Percentiles rank a stretch among this genome's conserved stretches.
Conservation (phyloP, 1,140 invertebrate species). For the Gonioctena quinquepunctata region DNA sequence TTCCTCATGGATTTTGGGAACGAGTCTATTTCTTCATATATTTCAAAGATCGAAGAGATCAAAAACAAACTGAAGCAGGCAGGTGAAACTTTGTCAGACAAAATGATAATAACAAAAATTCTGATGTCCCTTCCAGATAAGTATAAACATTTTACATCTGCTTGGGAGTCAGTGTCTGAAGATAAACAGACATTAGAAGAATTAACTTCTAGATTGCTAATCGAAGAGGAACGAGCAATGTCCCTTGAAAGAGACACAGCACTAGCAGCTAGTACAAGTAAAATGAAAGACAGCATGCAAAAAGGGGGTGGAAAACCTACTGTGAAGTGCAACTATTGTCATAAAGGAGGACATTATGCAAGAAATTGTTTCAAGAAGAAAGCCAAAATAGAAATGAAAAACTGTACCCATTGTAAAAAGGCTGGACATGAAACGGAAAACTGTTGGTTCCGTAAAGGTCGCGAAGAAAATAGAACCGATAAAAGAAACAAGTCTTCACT, state of each 20-base stretch:
- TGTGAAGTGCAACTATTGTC: conserved; percentile 3
- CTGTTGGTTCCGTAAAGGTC: background rate
- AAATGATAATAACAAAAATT: conserved; percentile 49
- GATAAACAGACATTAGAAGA: conserved; percentile 42
- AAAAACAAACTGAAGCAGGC: conserved; percentile 40
- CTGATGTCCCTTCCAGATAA: conserved; percentile 43
- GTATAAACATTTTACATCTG: conserved; percentile 49
- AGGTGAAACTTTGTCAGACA: conserved; percentile 40
- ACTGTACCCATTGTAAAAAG: background rate
- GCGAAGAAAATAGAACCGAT: no score
- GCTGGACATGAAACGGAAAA: background rate
- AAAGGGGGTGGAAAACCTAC: background rate
- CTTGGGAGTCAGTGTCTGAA: conserved; percentile 47
- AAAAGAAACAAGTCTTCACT: background rate
- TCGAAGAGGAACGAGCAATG: conserved; percentile 34
- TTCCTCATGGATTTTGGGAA: conserved; percentile 29
- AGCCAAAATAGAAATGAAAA: background rate
- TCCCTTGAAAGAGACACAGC: background rate
- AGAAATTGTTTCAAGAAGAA: conserved; percentile 7
- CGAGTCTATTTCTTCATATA: conserved; percentile 38
- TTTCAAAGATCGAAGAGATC: conserved; percentile 46
- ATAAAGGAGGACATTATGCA: conserved; percentile 3
- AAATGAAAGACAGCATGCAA: background rate
- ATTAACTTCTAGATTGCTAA: conserved; percentile 40
- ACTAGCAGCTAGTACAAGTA: background rate